Evolutionary conservation across 2,888 invertebrate genomes (phyloP), one percentile per base, ranked within the genome.

Genomic region (Anodontia alba): DNA sequence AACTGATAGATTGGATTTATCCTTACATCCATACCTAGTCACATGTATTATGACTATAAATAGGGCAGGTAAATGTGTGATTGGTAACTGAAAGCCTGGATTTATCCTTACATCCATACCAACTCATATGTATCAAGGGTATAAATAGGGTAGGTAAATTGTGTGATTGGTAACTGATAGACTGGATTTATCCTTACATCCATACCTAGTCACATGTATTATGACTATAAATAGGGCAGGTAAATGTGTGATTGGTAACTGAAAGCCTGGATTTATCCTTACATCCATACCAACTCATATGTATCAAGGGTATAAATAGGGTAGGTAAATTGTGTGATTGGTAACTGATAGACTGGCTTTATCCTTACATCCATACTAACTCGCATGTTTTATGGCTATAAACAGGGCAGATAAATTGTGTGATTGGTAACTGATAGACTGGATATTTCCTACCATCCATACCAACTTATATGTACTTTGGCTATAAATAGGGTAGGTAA

Each of bases 271-370:
- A 98, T 95, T 98, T 98, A 90, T 97, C 98, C 72, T 96, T 99
- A 85, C 99, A 99, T 95, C 97, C 98, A 87, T 99, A 99, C 94
- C 99, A 99, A 95, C 98, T 99, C 93, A 98, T 98, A 91, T 99
- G 99, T 95, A 96, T 99, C 38, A 92, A 98, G 93, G 98, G 98
- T 94, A 97, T 99, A 92, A 96, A 98, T 86, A 98, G 98, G 96
- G 98, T 98, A 92, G 90, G 38, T 38, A 38, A 38, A 12, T 38
- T 38, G 38, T 38, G 38, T 38, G 38, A 38, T 90, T 99, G 99
- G 99, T 95, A 81, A 96, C 96, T 1, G 99, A 99, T 94, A 96
- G 99, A 88, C 95, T 98, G 91, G 98, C 98, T 95, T 98, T 98
- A 90, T 97, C 98, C 72, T 96, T 99, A 85, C 99, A 99, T 95